Base-by-base conservation (phyloP, 2,113 vertebrate species). In the Festucalex cinctus region DNA sequence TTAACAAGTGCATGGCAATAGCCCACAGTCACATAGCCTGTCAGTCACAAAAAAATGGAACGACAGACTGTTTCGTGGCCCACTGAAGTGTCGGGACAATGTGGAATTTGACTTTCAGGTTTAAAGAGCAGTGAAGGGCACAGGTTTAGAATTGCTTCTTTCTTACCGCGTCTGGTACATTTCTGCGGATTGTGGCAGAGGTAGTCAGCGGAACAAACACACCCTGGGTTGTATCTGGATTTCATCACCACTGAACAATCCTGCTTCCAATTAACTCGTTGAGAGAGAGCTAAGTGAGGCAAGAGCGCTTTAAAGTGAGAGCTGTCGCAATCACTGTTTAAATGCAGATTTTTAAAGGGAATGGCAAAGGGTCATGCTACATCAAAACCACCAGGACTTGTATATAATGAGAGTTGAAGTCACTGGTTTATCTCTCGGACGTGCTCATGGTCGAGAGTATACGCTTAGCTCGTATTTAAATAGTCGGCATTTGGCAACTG, bases 41-140 rank as follows among this genome's bases (percentile, higher is more conserved):
- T 88, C 87, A 90, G 67, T 88, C 88, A 85, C 64, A 60, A 66
- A 57, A 37, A 66, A 49, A 62, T 12, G 76, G 78, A 76, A 83
- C 68, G 69, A 64, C 43, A 26, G 68, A 74, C 76, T 76, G 63
- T 80, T 70, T 58, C 44, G 76, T 51, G 72, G 70, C 74, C 44
- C 74, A 68, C 69, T 54, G 59, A 80, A 75, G 76, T 86, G 79
- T 69, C 84, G 68, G 48, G 69, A 53, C 32, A 32, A 75, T 88
- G 89, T 82, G 87, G 89, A 90, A 91, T 90, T 83, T 80, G 72
- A 84, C 85, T 88, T 78, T 86, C 74, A 77, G 78, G 77, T 82
- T 84, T 68, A 5, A 69, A 79, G 83, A 80, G 66, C 81, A 80
- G 70, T 22, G 49, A 75, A 77, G 67, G 74, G 77, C 80, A 70